Conservation (phyloP, 1,140 invertebrate genomes). For the Cyclina sinensis region DNA sequence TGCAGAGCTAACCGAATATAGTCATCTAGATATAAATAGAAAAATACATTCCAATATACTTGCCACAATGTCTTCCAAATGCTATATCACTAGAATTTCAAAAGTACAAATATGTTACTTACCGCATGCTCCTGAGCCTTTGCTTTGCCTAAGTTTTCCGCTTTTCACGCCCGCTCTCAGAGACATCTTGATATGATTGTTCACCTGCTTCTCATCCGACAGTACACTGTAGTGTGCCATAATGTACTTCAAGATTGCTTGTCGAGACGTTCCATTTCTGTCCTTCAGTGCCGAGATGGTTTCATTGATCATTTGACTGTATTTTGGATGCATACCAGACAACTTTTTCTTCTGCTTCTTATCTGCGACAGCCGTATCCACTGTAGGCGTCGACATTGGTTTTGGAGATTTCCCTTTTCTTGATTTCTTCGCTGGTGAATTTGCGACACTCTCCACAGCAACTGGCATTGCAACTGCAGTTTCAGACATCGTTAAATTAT, state of each 20-base stretch:
- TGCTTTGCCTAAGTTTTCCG: slow-evolving; percentile 81
- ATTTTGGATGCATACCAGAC: slow-evolving; percentile 76
- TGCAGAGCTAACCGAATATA: too few species aligned
- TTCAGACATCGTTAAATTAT: not conserved
- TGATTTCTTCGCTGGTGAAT: not conserved
- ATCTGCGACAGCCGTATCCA: slow-evolving; percentile 66
- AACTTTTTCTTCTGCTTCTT: slow-evolving; percentile 11
- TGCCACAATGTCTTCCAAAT: too few species aligned
- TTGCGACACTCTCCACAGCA: slow-evolving; percentile 12
- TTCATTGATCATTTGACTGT: slow-evolving; percentile 74
- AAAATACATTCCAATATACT: too few species aligned
- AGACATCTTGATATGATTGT: slow-evolving; percentile 82
- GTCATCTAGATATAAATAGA: too few species aligned
- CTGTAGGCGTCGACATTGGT: slow-evolving; percentile 63
- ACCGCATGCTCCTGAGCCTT: slow-evolving; percentile 85
- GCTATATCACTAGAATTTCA: too few species aligned
- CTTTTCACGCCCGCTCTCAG: slow-evolving; percentile 80
- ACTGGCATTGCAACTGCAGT: not conserved
- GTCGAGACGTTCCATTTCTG: slow-evolving; percentile 81
- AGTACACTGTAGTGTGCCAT: slow-evolving; percentile 83
- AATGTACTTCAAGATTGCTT: slow-evolving; percentile 86
- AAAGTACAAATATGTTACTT: too few species aligned
- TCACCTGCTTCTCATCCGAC: slow-evolving; percentile 78
- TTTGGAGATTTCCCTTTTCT: slow-evolving; percentile 8
- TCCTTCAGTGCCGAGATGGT: slow-evolving; percentile 77